phyloP scores from a whole-genome alignment of 2,888 invertebrate species.

The Pristionchus entomophagus region DNA sequence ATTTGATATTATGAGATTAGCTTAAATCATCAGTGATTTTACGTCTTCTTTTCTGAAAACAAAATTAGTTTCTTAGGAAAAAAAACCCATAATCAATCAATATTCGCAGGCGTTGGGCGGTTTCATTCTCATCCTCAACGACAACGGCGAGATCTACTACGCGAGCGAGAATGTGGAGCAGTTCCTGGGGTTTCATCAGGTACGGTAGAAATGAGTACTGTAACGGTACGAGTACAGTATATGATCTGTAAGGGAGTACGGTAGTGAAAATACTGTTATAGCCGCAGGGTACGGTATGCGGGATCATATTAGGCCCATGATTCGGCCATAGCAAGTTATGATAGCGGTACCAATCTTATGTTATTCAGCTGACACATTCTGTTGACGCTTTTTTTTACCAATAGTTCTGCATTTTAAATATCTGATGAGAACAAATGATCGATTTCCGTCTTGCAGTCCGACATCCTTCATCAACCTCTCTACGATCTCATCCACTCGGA shows the following conservation, averaged over 20 bases:
- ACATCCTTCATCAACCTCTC: slow-evolving; percentile 98
- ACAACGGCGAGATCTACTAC: slow-evolving; percentile 96
- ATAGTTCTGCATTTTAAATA: background rate
- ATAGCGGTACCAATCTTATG: too few species aligned
- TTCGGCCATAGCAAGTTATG: too few species aligned
- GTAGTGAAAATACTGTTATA: too few species aligned
- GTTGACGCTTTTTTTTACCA: slow-evolving; percentile 11
- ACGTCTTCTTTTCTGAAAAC: too few species aligned
- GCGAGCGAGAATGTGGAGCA: slow-evolving; percentile 99
- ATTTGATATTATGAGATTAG: too few species aligned
- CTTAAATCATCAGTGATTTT: too few species aligned
- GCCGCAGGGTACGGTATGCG: too few species aligned
- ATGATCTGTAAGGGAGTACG: background rate
- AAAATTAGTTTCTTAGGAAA: too few species aligned
- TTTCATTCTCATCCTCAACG: slow-evolving; percentile 97
- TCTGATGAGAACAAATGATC: background rate
- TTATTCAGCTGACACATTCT: too few species aligned
- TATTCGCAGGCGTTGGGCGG: slow-evolving; percentile 94
- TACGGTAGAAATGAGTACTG: slow-evolving; percentile 77
- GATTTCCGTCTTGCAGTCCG: slow-evolving; percentile 84
- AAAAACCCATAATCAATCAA: background rate
- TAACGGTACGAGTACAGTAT: background rate
- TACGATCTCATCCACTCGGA: slow-evolving; percentile 99
- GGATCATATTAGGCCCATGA: too few species aligned
- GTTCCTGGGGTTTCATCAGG: slow-evolving; percentile 99